Evolutionary conservation across 2,113 vertebrate genomes (phyloP).

Genomic region (Phocoena phocoena): DNA sequence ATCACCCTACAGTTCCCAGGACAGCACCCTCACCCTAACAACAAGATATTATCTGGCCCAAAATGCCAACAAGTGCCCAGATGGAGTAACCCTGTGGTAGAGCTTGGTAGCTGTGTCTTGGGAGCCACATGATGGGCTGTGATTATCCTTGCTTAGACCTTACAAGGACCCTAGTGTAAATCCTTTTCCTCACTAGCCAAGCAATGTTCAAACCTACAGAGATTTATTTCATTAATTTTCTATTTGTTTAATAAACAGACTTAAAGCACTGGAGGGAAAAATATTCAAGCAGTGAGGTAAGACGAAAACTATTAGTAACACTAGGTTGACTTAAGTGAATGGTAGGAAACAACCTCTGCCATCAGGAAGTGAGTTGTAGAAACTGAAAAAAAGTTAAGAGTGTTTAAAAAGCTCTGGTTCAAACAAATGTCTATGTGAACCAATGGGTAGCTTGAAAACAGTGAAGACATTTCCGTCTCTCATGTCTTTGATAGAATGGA

Average conservation of each 20-base stretch:
- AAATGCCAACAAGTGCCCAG: not conserved
- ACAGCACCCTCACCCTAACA: not conserved
- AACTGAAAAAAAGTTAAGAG: constrained; percentile 65
- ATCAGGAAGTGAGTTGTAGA: constrained; percentile 77
- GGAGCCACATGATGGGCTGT: not conserved
- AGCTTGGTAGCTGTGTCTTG: not conserved
- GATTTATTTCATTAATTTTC: constrained; percentile 75
- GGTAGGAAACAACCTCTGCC: constrained; percentile 78
- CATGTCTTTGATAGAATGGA: constrained; percentile 55
- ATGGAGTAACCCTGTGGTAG: not conserved
- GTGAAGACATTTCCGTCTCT: constrained; percentile 71
- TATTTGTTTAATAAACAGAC: constrained; percentile 80
- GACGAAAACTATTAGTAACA: constrained; percentile 69
- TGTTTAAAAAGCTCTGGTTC: constrained; percentile 70
- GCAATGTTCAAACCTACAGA: constrained; percentile 65
- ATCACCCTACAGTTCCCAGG: not conserved
- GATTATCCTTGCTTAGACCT: constrained; percentile 41
- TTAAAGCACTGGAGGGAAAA: constrained; percentile 64
- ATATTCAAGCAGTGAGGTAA: constrained; percentile 74
- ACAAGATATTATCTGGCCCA: not conserved
- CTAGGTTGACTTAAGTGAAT: constrained; percentile 73
- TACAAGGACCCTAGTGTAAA: constrained; percentile 38
- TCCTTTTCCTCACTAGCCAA: constrained; percentile 63
- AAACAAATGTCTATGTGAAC: constrained; percentile 62
- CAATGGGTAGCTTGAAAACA: constrained; percentile 61